Conservation (phyloP, 1,140 invertebrate species). For the Zaprionus gabonicus region DNA sequence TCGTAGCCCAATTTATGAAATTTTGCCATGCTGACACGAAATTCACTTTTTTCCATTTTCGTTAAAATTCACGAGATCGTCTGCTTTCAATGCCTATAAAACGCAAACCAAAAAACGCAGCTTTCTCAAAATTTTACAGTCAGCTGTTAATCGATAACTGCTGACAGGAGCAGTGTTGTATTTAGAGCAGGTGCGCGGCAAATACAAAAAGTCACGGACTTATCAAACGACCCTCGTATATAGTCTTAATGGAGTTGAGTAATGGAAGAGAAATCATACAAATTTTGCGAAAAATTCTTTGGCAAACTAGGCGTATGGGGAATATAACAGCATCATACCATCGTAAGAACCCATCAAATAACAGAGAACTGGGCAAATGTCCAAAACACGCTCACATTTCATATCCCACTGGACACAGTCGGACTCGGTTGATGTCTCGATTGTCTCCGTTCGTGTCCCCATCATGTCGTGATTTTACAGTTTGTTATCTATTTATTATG, state of each 20-base stretch:
- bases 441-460: not conserved
- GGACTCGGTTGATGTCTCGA: not conserved
- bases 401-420: not conserved
- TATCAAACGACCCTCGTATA: too few species aligned
- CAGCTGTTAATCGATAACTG: too few species aligned
- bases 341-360: constrained; percentile 11
- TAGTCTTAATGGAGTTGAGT: constrained; percentile 32
- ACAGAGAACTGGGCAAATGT: constrained; percentile 22
- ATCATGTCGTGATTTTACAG: constrained; percentile 36
- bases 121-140: too few species aligned
- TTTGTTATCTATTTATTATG: constrained; percentile 62
- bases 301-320: constrained; percentile 55
- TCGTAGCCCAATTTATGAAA: too few species aligned
- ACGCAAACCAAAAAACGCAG: too few species aligned
- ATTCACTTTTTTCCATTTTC: too few species aligned
- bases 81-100: too few species aligned
- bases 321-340: constrained; percentile 11
- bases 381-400: constrained; percentile 4
- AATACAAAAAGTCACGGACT: too few species aligned
- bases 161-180: too few species aligned
- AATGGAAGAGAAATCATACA: constrained; percentile 26
- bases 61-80: too few species aligned
- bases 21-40: too few species aligned
- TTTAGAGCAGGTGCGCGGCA: too few species aligned
- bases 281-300: not conserved